Evolutionary conservation across 2,797 vertebrate genomes (phyloP), one percentile per base, ranked within the genome.

Genomic region (Pitangus sulphuratus): DNA sequence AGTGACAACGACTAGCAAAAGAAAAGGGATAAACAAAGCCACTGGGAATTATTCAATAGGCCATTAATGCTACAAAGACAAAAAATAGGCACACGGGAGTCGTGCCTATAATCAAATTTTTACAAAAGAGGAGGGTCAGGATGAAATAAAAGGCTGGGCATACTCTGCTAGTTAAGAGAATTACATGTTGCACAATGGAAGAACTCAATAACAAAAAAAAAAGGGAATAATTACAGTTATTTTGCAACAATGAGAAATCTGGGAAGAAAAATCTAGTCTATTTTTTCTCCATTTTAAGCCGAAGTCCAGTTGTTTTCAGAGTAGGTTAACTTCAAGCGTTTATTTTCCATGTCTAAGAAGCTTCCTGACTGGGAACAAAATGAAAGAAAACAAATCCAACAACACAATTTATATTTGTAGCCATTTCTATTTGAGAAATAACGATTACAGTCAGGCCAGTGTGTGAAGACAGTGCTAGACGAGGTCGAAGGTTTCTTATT

Each of bases 171-270:
- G 89, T 89, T 84, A 90, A 58, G 79, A 62, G 71, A 95, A 88
- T 83, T 87, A 71, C 8, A 14, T 47, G 56, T 71, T 88, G 44
- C 66, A 81, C 33, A 87, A 94, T 85, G 87, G 40, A 79, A 82
- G 79, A 78, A 71, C 51, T 92, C 56, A 4, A 61, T 61, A 68
- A 84, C 39, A 54, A 62, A 56, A 76, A 31, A 53, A 45, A 16
- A 12, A 12, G 2, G 69, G 39, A 78, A 72, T 94, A 97, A 97
- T 97, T 95, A 85, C 69, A 81, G 92, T 85, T 89, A 93, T 96
- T 94, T 96, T 51, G 51, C 53, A 85, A 95, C 84, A 95, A 93
- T 87, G 86, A 77, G 44, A 76, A 85, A 70, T 87, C 84, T 70
- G 51, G 47, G 44, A 93, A 96, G 51, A 85, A 56, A 82, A 65